A percentile compares a stretch with the other conserved stretches of the same genome.
Evolutionary conservation across 2,113 vertebrate genomes (phyloP).

Genomic region (Alligator sinensis): DNA sequence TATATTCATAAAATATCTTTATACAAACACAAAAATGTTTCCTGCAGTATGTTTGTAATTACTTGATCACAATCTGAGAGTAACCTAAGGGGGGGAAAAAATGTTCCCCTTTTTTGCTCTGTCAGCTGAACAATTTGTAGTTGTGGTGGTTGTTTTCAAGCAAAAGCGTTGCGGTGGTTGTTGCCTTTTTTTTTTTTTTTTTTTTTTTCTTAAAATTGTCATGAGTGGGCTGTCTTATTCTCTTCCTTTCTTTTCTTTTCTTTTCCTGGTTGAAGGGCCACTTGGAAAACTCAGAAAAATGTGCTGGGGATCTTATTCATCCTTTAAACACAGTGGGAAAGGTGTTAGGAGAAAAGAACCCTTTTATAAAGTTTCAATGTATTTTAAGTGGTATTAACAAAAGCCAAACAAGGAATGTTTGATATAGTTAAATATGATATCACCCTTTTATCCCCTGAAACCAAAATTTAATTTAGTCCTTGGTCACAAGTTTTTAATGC

Average conservation of each 20-base stretch:
- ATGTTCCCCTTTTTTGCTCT: not conserved
- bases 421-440: not conserved
- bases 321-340: conserved; percentile 37
- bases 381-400: not conserved
- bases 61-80: not conserved
- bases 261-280: conserved; percentile 10
- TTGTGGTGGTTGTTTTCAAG: not conserved
- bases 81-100: not conserved
- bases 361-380: not conserved
- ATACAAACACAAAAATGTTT: conserved; percentile 12
- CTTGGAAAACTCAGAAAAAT: conserved; percentile 53
- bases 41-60: not conserved
- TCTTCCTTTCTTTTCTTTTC: not conserved
- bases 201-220: not conserved
- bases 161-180: not conserved
- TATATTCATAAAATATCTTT: not conserved
- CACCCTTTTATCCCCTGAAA: conserved; percentile 31
- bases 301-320: conserved; percentile 47
- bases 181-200: not conserved
- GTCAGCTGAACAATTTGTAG: not conserved
- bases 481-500: not conserved
- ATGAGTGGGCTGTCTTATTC: conserved; percentile 7
- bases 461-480: not conserved
- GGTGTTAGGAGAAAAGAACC: not conserved
- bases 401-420: conserved; percentile 28